Base-by-base conservation (phyloP, 2,797 vertebrate genomes). In the Cuniculus paca region DNA sequence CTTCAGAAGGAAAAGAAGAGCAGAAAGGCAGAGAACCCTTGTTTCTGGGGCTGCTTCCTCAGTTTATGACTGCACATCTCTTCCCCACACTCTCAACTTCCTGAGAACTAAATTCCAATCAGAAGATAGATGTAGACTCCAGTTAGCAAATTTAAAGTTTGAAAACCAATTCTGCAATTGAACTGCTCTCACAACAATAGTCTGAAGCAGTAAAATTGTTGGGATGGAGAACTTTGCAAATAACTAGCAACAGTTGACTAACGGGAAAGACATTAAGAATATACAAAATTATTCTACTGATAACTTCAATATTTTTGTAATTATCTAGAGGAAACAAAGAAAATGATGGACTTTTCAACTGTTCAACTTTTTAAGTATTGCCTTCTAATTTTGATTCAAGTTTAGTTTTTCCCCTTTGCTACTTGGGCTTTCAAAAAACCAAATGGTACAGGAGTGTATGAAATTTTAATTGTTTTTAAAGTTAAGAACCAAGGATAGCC, bases 281-380 rank as follows among this genome's bases (percentile, higher is more conserved):
- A 5, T 48, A 92, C 61, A 50, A 50, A 80, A 91, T 54, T 81
- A 91, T 90, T 86, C 11, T 86, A 68, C 5, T 92, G 91, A 93
- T 86, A 90, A 95, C 80, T 94, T 96, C 28, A 95, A 8, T 34
- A 58, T 80, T 78, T 91, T 72, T 14, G 10, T 84, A 91, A 92
- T 94, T 95, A 86, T 89, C 83, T 86, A 58, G 45, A 95, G 65
- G 52, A 96, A 95, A 95, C 86, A 97, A 94, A 94, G 60, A 86
- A 96, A 92, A 78, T 65, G 68, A 94, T 17, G 4, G 56, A 52
- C 65, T 90, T 34, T 83, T 86, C 58, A 65, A 92, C 10, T 83
- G 91, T 91, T 94, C 68, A 77, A 39, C 50, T 68, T 85, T 90
- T 60, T 50, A 93, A 83, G 19, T 58, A 91, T 90, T 97, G 83